Percentiles rank a stretch among this genome's conserved stretches.
phyloP scores from a whole-genome alignment of 2,888 invertebrate genomes.

The Hyposoter dolosus region DNA sequence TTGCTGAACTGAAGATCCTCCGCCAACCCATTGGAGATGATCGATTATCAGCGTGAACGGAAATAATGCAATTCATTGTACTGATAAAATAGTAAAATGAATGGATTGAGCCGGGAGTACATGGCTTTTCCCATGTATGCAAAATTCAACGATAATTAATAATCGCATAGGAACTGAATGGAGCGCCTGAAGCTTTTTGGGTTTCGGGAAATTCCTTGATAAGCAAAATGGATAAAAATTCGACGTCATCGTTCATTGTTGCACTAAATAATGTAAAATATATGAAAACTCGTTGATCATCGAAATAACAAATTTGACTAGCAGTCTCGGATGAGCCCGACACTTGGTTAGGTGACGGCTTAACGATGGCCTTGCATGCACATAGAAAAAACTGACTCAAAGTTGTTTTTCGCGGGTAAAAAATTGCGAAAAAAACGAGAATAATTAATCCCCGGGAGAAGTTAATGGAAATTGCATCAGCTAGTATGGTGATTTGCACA shows the following conservation, averaged over 20 bases:
- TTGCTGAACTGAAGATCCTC: not conserved
- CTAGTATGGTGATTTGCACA: not conserved
- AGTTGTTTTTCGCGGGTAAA: too few relatives aligned
- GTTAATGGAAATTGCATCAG: too few relatives aligned
- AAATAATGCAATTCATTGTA: not conserved
- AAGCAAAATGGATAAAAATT: not conserved
- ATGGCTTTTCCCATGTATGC: not conserved
- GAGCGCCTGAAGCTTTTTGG: not conserved
- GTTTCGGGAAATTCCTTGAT: not conserved
- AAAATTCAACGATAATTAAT: not conserved
- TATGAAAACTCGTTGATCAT: too few relatives aligned
- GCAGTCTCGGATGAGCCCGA: not conserved
- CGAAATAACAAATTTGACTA: not conserved
- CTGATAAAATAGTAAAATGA: not conserved
- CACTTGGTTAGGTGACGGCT: not conserved
- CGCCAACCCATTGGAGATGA: not conserved
- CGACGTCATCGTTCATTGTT: not conserved
- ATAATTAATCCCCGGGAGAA: too few relatives aligned
- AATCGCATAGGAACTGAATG: not conserved
- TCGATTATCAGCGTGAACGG: not conserved
- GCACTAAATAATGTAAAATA: not conserved
- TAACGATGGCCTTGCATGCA: too few relatives aligned
- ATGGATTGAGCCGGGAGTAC: not conserved
- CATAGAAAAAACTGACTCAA: too few relatives aligned
- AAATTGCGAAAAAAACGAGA: too few relatives aligned